A percentile compares a stretch with the other conserved stretches of the same genome.
Conservation (phyloP, 2,797 vertebrate species). For the Rhinophrynus dorsalis region DNA sequence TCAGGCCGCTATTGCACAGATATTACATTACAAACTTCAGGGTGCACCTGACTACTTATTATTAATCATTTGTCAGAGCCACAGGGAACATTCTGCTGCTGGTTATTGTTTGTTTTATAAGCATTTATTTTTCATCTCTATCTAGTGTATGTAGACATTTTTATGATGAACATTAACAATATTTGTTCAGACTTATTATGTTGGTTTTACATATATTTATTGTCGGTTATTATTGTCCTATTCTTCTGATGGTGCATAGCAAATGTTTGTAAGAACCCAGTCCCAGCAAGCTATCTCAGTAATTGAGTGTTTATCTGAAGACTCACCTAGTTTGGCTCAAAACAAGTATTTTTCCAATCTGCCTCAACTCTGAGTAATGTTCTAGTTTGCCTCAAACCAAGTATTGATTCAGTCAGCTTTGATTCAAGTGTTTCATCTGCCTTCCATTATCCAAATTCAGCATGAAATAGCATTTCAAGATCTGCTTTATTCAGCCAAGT, state of each 20-base stretch:
- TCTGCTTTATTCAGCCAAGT: too few species aligned
- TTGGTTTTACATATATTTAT: conserved; percentile 24
- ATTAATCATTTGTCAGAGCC: neutral
- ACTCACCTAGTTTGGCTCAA: too few species aligned
- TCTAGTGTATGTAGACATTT: neutral
- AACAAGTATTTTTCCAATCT: too few species aligned
- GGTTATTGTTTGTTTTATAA: neutral
- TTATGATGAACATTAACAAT: conserved; percentile 5
- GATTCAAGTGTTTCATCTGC: too few species aligned
- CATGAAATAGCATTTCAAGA: too few species aligned
- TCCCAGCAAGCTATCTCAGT: conserved; percentile 8
- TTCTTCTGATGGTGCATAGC: conserved; percentile 17
- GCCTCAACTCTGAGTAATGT: too few species aligned
- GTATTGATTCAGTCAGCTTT: too few species aligned
- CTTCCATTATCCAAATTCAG: too few species aligned
- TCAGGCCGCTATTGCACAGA: neutral
- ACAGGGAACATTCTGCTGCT: neutral
- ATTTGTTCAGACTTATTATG: neutral
- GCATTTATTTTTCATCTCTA: neutral
- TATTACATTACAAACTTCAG: neutral
- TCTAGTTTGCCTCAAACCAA: too few species aligned
- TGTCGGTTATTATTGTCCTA: conserved; percentile 3
- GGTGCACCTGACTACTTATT: neutral
- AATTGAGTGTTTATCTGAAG: conserved; percentile 14
- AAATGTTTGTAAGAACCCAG: too few species aligned